Evolutionary conservation across 2,888 invertebrate genomes (phyloP), one percentile per base, ranked within the genome.

Genomic region (Nemoura dubitans): DNA sequence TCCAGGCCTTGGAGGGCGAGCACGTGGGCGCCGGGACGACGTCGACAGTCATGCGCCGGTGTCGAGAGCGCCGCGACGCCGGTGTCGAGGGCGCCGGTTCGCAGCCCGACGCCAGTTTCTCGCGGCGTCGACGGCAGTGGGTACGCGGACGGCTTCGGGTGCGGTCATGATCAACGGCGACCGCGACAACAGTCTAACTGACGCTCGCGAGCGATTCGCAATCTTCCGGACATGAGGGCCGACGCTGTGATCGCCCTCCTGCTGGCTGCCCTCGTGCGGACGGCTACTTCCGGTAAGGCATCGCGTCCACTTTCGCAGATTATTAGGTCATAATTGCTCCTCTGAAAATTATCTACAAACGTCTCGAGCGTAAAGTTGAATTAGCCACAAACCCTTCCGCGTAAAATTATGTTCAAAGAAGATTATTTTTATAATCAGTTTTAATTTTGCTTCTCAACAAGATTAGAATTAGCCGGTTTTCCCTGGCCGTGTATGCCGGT

Each of bases 161-260:
- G 16, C 81, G 81, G 81, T 81, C 81, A 81, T 81, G 81, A 29
- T 2, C 81, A 27, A n/a, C 81, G 30, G 14, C 26, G 28, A 7
- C 27, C 78, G 28, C 78, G 28, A 26, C 78, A 3, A n/a, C n/a
- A n/a, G n/a, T 28, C 78, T 78, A 6, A 59, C 78, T 26, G 27
- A 25, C 78, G 10, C 78, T 29, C 81, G 81, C 81, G 5, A 5
- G 26, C 81, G 81, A 3, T 21, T 21, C 59, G 59, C 59, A 10
- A 7, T 10, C 59, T 59, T 21, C 59, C 59, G 59, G 21, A 21
- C 59, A 59, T 59, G 59, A 10, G 36, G 21, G 59, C 21, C 59
- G 16, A 10, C 59, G 59, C 59, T 21, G 59, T 36, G 36, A 10
- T 36, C 5, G 59, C 59, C 59, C 59, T 59, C 59, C 21, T 59